Conservation (phyloP, 1,140 invertebrate species). For the Drosophila bipectinata region DNA sequence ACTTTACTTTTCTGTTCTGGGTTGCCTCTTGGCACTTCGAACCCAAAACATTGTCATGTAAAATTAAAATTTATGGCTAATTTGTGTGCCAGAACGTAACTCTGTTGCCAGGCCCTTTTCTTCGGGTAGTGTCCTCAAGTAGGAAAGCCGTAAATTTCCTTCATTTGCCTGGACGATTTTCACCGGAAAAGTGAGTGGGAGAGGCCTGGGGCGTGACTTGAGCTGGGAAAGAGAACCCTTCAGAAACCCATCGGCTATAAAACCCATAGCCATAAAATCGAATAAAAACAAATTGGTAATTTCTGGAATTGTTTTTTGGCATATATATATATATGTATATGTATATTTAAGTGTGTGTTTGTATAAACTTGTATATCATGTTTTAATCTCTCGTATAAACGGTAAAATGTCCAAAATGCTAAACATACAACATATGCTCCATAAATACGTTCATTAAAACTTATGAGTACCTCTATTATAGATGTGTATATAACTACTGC, state of each 20-base stretch:
- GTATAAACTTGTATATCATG: constrained; percentile 46
- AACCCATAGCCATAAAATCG: constrained; percentile 43
- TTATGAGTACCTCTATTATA: too few species aligned
- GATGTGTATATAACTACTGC: constrained; percentile 33
- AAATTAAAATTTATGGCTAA: constrained; percentile 83
- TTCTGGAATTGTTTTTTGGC: constrained; percentile 51
- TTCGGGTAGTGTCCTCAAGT: constrained; percentile 25
- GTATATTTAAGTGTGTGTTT: constrained; percentile 30
- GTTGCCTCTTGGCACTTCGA: constrained; percentile 12
- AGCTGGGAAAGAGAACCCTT: constrained; percentile 32
- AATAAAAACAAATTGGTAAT: constrained; percentile 46
- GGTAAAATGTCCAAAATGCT: constrained; percentile 54
- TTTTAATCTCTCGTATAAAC: constrained; percentile 56
- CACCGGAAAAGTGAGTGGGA: constrained; percentile 45
- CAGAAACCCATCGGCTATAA: constrained; percentile 18
- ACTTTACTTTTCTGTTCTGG: constrained; percentile 16
- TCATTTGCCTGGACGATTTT: constrained; percentile 47
- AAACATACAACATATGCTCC: constrained; percentile 36
- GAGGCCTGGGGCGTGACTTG: constrained; percentile 26
- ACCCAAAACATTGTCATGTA: constrained; percentile 72
- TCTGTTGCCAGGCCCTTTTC: constrained; percentile 24
- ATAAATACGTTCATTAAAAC: constrained; percentile 55
- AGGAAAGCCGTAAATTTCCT: constrained; percentile 56
- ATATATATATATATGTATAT: constrained; percentile 50
- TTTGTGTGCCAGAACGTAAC: constrained; percentile 65